Percentiles rank a stretch among this genome's conserved stretches.
These are phyloP conservation scores for Sardinella longiceps DNA, from an alignment of 2,797 vertebrate genomes.

Conservation along the genomic window DNA sequence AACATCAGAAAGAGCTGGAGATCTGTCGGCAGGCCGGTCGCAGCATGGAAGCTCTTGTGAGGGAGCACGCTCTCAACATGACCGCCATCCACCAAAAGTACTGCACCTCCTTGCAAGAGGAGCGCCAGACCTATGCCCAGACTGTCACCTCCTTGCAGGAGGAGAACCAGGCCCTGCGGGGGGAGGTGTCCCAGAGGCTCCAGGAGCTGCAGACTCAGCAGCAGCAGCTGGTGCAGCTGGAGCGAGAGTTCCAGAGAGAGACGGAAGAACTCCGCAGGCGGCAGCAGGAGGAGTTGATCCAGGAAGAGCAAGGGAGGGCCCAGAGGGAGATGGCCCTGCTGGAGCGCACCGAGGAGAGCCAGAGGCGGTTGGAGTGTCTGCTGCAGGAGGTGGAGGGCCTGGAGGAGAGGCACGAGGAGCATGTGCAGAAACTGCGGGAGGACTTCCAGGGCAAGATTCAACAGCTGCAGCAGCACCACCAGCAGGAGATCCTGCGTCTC, in stretches of 20 bases:
- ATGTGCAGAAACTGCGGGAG: conserved; percentile 82
- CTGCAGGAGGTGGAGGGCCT: conserved; percentile 79
- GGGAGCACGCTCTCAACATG: conserved; percentile 78
- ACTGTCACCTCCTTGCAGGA: conserved; percentile 75
- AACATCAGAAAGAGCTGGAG: conserved; percentile 80
- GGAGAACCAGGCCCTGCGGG: conserved; percentile 84
- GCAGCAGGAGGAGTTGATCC: conserved; percentile 78
- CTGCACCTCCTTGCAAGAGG: conserved; percentile 79
- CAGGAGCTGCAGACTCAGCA: conserved; percentile 75
- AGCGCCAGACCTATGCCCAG: conserved; percentile 78
- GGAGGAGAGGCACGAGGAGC: conserved; percentile 79
- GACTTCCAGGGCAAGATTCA: conserved; percentile 83
- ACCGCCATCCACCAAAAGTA: conserved; percentile 82
- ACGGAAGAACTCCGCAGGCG: conserved; percentile 76
- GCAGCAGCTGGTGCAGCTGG: conserved; percentile 73
- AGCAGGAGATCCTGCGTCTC: conserved; percentile 84
- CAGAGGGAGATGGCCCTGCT: conserved; percentile 79
- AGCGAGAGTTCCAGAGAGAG: conserved; percentile 74
- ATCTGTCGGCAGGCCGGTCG: conserved; percentile 79
- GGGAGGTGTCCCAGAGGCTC: conserved; percentile 76
- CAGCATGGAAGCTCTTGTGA: conserved; percentile 78
- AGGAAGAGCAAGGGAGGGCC: conserved; percentile 73
- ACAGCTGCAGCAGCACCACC: conserved; percentile 81
- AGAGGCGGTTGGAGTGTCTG: conserved; percentile 77
- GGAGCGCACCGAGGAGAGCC: conserved; percentile 75